Evolutionary conservation across 2,888 invertebrate species (phyloP), one percentile per base, ranked within the genome.

Genomic region (Neocrepidodera transversa): DNA sequence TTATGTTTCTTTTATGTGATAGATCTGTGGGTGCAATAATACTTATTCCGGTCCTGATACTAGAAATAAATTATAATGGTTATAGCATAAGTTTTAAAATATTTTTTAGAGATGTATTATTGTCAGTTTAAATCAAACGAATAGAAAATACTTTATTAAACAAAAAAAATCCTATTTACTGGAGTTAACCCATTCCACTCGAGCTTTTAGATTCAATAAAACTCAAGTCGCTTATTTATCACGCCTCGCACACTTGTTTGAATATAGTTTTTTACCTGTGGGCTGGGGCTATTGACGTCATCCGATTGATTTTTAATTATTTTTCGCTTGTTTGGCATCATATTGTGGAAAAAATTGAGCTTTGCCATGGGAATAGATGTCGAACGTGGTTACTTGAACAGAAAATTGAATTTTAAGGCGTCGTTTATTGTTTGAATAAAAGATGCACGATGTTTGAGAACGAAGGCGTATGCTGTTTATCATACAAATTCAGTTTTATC

Each of bases 251-350:
- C 38, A 56, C 45, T 58, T 51, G 51, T 51, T 57, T 35, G 54
- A 59, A 35, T 42, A 14, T 40, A 14, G 18, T 49, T 49, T 18
- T 32, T 40, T 42, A 52, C 52, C 52, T 52, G 49, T 14, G 20
- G 20, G 8, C 23, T 28, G 28, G 28, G 13, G 14, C 49, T 20
- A 43, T 54, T 59, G 59, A 59, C 59, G 59, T 59, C 59, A 59
- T 54, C 7, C 49, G 36, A 59, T 59, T 50, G 59, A 59, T 59
- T 59, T 59, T 50, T 54, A 59, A 42, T 58, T 58, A 58, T 43
- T 45, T 28, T 18, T 13, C 35, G 40, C 17, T 40, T 51, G 51
- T 17, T 40, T 40, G 51, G 40, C 51, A 51, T 51, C 51, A 40
- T 18, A 26, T 40, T 28, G 40, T 40, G 51, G 17, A 40, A 38